phyloP scores from a whole-genome alignment of 2,113 vertebrate genomes.

The Dromiciops gliroides region DNA sequence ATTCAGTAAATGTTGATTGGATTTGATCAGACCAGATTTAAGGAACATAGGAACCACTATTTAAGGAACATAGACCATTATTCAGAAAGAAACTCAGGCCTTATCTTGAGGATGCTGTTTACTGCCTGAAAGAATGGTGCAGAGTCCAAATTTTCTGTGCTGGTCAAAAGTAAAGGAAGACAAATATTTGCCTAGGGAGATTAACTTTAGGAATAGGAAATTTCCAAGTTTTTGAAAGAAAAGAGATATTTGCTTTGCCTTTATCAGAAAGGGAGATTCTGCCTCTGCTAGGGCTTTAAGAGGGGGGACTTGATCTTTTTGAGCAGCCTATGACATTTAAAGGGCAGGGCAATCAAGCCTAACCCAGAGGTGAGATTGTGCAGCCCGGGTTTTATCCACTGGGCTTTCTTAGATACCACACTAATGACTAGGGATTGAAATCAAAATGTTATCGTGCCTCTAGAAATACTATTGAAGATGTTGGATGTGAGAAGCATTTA shows the following conservation, averaged over 20 bases:
- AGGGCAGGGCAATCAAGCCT: conserved; percentile 63
- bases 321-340: conserved; percentile 72
- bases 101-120: conserved; percentile 38
- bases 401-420: neutral
- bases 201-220: conserved; percentile 44
- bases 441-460: neutral
- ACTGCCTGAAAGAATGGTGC: conserved; percentile 44
- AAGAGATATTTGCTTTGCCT: conserved; percentile 33
- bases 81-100: conserved; percentile 36
- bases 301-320: conserved; percentile 47
- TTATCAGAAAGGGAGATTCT: conserved; percentile 7
- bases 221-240: conserved; percentile 58
- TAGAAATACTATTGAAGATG: neutral
- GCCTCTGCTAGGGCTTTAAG: conserved; percentile 28
- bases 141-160: conserved; percentile 35
- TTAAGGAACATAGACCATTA: neutral
- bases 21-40: no score
- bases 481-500: neutral
- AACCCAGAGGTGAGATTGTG: conserved; percentile 51
- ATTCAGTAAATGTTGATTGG: neutral
- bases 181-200: conserved; percentile 33
- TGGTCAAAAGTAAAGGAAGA: conserved; percentile 40
- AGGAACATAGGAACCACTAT: neutral
- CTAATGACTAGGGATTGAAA: conserved; percentile 13
- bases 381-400: conserved; percentile 25